Base-by-base conservation (phyloP, 2,888 invertebrate species). In the Piscicola geometra region DNA sequence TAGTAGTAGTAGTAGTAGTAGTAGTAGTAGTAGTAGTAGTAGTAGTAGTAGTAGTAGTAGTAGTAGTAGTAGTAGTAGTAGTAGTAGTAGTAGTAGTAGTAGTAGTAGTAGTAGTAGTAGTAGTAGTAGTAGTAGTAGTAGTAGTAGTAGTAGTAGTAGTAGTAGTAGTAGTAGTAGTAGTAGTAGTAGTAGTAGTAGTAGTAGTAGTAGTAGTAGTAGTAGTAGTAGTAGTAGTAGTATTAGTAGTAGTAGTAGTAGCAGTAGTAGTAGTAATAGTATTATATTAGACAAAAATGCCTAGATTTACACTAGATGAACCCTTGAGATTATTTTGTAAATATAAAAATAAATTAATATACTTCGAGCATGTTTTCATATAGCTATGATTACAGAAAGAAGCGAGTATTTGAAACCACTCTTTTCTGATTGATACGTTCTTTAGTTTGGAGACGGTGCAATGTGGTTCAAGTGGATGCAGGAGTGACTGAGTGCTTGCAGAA, bases 111-210 rank as follows among this genome's bases (percentile, higher is more conserved):
- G n/a, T 64, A 64, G n/a, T 64, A 64, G n/a, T 64, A 64, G n/a
- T 64, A 64, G n/a, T 64, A 64, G n/a, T 64, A 69, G 69, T 33
- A 69, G 69, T 69, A 69, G 69, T 69, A 69, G 69, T 69, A 69
- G 69, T 69, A 69, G 69, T 69, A 69, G 69, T 69, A 69, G 69
- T 69, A 69, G 69, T 69, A 69, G 69, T 69, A 69, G 69, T 69
- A 69, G 69, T 69, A 69, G 69, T 69, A 69, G 69, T 69, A 69
- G 69, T 69, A 69, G 69, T 69, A 69, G 69, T 69, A 69, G 69
- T 69, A 69, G 69, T 69, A 69, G 69, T 69, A 69, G 69, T 69
- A 69, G 69, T 69, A 69, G 69, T 69, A 69, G 69, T 32, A 69
- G 69, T 69, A 69, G 69, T 32, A 69, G 69, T 69, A 69, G 69